A percentile compares a stretch with the other conserved stretches of the same genome.
These are phyloP conservation scores for Amblyjoppa proteus DNA, from an alignment of 2,888 invertebrate species.

Conservation along the genomic window DNA sequence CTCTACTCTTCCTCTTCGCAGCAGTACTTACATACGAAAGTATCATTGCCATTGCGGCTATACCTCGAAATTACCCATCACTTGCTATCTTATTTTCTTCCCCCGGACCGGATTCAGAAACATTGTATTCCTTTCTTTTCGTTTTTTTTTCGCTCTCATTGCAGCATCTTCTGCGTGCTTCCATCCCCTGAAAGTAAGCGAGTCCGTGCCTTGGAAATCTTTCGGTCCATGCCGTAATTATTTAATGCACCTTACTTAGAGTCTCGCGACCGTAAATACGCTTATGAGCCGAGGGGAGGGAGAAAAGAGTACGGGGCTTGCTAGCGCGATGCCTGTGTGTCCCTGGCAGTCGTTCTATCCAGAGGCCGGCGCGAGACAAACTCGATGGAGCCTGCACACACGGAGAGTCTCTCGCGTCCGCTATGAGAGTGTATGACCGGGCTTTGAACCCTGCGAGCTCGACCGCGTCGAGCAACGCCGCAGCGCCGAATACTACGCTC, in stretches of 20 bases:
- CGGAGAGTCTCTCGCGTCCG: conserved; percentile 24
- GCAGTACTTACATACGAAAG: conserved; percentile 18
- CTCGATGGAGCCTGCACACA: conserved; percentile 2
- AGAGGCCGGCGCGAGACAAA: background rate
- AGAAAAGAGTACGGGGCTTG: conserved; percentile 37
- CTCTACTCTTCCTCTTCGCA: conserved; percentile 39
- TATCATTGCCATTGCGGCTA: conserved; percentile 43
- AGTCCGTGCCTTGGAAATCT: conserved; percentile 21
- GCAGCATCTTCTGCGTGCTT: background rate
- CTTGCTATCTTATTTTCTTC: conserved; percentile 39
- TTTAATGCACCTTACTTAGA: conserved; percentile 34
- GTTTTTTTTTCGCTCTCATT: background rate
- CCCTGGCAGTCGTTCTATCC: too few relatives aligned
- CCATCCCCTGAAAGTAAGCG: background rate
- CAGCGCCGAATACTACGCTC: conserved; percentile 77
- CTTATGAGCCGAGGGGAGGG: conserved; percentile 23
- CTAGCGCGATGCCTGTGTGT: too few relatives aligned
- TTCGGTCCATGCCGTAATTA: conserved; percentile 46
- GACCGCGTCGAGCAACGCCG: conserved; percentile 36
- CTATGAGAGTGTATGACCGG: conserved; percentile 77
- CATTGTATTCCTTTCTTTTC: background rate
- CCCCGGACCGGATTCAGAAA: conserved; percentile 3
- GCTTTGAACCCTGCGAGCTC: conserved; percentile 79
- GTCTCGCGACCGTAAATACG: conserved; percentile 22
- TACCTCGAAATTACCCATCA: conserved; percentile 48